Base-by-base conservation (phyloP, 2,113 vertebrate species). In the Furnarius figulus region DNA sequence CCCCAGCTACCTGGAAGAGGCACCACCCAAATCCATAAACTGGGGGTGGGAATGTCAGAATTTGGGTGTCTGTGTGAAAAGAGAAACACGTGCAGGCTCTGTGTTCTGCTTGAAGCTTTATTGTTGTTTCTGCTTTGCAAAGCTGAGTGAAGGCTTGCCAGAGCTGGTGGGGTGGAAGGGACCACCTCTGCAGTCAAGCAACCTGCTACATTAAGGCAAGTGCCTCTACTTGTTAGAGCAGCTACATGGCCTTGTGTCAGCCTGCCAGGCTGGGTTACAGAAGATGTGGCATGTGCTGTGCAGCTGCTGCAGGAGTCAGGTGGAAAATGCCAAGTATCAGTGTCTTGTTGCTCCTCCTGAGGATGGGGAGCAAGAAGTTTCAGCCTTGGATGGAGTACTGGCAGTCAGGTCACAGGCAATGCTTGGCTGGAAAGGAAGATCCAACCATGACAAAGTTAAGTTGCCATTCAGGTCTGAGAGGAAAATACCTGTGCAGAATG, bases 91-190 rank as follows among this genome's bases (percentile, higher is more conserved):
- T 80, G 85, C 40, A 80, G 85, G 59, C 83, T 84, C 63, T 63
- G 0, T 6, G 10, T 90, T 96, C 68, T 93, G 92, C 79, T 95
- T 59, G 44, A 72, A 72, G 30, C 68, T 97, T 96, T 97, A 96
- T 96, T 97, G 67, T 62, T 3, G 12, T 11, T 83, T 84, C 67
- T 59, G 79, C 68, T 77, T 74, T 56, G 70, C 33, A 59, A 95
- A 93, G 92, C 67, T 84, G 67, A 50, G 47, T 20, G 27, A 31
- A 85, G 71, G 39, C 62, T 58, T 70, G 71, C 52, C 33, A 46
- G 81, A 73, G 77, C 50, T 47, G 75, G 35, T 27, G 3, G 23
- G 20, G 46, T 56, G 66, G 59, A 53, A 53, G 31, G 56, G 37
- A 22, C 56, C 66, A 71, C 46, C 71, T 70, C 20, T 49, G 47